phyloP scores from a whole-genome alignment of 2,113 vertebrate genomes.

The Sinocyclocheilus anophthalmus region DNA sequence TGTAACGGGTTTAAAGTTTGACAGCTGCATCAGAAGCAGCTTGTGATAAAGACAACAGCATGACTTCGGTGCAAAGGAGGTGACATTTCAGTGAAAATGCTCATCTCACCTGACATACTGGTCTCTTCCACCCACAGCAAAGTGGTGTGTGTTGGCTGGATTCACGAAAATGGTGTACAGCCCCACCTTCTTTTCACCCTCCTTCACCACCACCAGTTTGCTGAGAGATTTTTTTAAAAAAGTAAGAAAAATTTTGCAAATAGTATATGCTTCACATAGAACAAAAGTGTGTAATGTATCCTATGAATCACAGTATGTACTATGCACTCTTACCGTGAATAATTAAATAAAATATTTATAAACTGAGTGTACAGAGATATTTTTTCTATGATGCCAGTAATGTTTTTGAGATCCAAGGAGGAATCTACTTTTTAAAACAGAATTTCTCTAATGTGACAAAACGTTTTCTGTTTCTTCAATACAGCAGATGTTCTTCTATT shows the following conservation, averaged over 20 bases:
- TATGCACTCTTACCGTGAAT: neutral
- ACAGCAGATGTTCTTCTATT: neutral
- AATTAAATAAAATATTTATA: neutral
- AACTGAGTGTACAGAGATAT: neutral
- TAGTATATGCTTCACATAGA: too few species aligned
- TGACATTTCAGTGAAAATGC: neutral
- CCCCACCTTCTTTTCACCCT: slow-evolving; percentile 94
- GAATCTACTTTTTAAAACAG: neutral
- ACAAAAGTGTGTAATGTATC: neutral
- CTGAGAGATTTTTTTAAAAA: slow-evolving; percentile 65
- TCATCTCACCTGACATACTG: slow-evolving; percentile 87
- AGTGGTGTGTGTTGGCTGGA: slow-evolving; percentile 91
- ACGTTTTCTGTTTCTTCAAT: neutral
- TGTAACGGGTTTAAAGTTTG: neutral
- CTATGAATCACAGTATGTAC: neutral
- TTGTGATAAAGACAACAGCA: neutral
- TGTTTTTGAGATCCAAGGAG: neutral
- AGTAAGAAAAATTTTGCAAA: neutral
- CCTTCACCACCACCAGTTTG: slow-evolving; percentile 93
- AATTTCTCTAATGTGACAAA: neutral
- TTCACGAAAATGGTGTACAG: slow-evolving; percentile 96
- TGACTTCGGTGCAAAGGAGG: neutral
- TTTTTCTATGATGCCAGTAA: too few species aligned
- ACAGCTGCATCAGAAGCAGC: neutral
- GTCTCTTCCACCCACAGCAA: slow-evolving; percentile 92